phyloP scores from a whole-genome alignment of 1,140 invertebrate genomes.

The Sycophaga agraensis region DNA sequence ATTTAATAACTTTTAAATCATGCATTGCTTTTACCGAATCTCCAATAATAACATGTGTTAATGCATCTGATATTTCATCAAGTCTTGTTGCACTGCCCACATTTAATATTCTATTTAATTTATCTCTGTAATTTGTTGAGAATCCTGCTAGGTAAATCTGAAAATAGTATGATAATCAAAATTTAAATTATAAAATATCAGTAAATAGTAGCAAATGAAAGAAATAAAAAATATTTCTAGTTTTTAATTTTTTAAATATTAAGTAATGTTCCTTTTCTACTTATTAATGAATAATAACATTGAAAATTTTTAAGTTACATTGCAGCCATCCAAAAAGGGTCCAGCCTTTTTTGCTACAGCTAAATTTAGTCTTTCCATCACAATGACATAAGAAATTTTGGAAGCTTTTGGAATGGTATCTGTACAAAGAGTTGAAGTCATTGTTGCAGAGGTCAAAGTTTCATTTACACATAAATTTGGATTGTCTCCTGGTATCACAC shows the following conservation, averaged over 20 bases:
- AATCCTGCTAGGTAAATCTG: conserved; percentile 72
- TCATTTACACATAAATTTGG: conserved; percentile 33
- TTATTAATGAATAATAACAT: too few relatives aligned
- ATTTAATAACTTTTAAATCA: conserved; percentile 55
- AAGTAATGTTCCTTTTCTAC: too few relatives aligned
- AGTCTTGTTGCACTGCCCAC: conserved; percentile 78
- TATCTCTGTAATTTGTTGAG: conserved; percentile 65
- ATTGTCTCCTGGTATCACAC: conserved; percentile 24
- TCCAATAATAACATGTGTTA: conserved; percentile 80
- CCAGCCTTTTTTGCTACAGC: conserved; percentile 70
- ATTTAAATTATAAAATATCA: too few relatives aligned
- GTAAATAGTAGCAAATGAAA: too few relatives aligned
- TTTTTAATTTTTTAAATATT: neutral
- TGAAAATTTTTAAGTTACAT: too few relatives aligned
- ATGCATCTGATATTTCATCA: conserved; percentile 70
- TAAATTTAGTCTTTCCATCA: conserved; percentile 64
- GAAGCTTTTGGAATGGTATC: conserved; percentile 23
- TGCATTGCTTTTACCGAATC: conserved; percentile 55
- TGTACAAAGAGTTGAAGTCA: conserved; percentile 5
- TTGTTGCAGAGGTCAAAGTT: conserved; percentile 14
- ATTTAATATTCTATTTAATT: conserved; percentile 76
- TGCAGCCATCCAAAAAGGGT: conserved; percentile 81
- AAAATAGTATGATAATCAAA: too few relatives aligned
- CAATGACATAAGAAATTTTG: conserved; percentile 51
- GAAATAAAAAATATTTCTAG: too few relatives aligned